A percentile compares a stretch with the other conserved stretches of the same genome.
Conservation (phyloP, 2,797 vertebrate genomes). For the Phylloscopus collybita region DNA sequence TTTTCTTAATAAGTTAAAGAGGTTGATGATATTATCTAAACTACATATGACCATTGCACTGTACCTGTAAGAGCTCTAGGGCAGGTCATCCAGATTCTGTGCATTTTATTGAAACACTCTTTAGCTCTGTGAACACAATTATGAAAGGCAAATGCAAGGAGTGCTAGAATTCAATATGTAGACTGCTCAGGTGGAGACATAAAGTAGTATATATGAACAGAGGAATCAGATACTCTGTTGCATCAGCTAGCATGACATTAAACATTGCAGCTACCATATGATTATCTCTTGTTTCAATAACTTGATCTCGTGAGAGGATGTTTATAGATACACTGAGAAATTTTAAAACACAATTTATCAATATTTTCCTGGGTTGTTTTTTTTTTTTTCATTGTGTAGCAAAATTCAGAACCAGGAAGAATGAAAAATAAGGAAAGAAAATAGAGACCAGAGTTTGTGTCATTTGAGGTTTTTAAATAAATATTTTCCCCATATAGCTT, state of each 20-base stretch:
- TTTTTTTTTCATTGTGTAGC: not conserved
- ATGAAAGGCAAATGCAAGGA: not conserved
- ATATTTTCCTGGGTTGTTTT: not conserved
- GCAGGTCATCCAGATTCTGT: not conserved
- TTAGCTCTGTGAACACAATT: not conserved
- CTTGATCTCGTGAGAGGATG: not conserved
- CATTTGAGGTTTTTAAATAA: not conserved
- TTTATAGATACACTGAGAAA: not conserved
- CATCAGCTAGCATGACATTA: not conserved
- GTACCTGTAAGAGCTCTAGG: not conserved
- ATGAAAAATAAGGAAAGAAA: not conserved
- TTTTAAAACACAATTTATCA: not conserved
- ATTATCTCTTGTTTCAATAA: not conserved
- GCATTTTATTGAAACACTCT: not conserved
- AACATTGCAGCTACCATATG: not conserved
- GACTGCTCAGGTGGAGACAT: not conserved
- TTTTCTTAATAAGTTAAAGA: not conserved
- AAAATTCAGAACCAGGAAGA: not conserved
- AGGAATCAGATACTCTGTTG: not conserved
- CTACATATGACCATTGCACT: not conserved
- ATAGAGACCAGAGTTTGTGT: not conserved
- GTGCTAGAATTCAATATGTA: not conserved
- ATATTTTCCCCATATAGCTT: not conserved
- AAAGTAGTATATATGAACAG: not conserved
- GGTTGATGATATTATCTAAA: fast-evolving